phyloP scores from a whole-genome alignment of 2,113 vertebrate species.

The Grammatotria lemairii region DNA sequence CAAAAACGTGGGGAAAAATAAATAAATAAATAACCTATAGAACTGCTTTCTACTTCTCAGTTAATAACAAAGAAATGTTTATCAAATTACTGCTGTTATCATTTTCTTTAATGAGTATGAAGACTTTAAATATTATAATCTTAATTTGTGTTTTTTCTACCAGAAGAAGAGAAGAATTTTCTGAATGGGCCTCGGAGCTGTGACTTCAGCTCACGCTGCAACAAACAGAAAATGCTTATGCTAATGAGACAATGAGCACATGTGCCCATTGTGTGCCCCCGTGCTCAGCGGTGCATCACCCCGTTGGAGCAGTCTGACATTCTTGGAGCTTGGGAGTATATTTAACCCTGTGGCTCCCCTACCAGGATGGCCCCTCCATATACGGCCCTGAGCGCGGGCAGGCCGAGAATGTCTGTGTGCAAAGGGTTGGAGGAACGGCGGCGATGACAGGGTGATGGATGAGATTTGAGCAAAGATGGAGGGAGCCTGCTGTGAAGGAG shows the following conservation, averaged over 20 bases:
- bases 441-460: slow-evolving; percentile 52
- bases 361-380: slow-evolving; percentile 51
- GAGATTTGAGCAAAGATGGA: slow-evolving; percentile 7
- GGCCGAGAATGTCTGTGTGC: slow-evolving; percentile 12
- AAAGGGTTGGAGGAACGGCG: neutral
- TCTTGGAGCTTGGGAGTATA: slow-evolving; percentile 45
- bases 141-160: neutral
- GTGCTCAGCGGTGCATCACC: neutral
- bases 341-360: slow-evolving; percentile 61
- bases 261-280: neutral
- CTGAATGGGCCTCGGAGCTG: neutral
- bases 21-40: neutral
- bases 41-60: neutral
- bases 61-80: neutral
- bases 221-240: slow-evolving; percentile 25
- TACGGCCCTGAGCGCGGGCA: slow-evolving; percentile 39
- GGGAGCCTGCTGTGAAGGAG: slow-evolving; percentile 18
- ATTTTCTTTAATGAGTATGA: neutral
- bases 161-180: neutral
- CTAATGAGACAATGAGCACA: slow-evolving; percentile 32
- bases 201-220: neutral
- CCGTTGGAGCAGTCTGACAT: slow-evolving; percentile 29
- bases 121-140: neutral
- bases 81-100: neutral
- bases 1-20: neutral